A percentile compares a stretch with the other conserved stretches of the same genome.
Conservation (phyloP, 2,888 invertebrate species). For the Heliconius aoede region DNA sequence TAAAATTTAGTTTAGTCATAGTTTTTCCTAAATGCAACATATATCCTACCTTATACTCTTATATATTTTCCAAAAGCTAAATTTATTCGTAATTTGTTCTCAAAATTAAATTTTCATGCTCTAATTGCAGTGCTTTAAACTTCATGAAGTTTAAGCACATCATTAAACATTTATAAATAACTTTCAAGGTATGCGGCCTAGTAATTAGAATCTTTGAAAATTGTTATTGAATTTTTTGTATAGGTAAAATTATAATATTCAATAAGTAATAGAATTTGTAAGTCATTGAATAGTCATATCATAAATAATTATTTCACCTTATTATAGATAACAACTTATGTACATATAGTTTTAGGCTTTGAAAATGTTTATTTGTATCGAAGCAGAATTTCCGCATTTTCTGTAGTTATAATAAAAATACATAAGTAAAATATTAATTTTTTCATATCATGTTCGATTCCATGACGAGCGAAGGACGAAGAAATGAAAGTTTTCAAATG, state of each 20-base stretch:
- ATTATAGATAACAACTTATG: neutral
- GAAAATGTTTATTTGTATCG: no score
- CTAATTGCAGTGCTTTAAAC: constrained; percentile 25
- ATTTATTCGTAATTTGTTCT: constrained; percentile 6
- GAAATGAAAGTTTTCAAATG: no score
- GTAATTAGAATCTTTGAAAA: constrained; percentile 12
- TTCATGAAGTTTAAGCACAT: constrained; percentile 23
- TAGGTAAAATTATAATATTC: neutral
- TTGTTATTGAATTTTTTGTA: neutral
- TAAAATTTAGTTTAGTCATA: no score
- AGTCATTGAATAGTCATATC: no score
- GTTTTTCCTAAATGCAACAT: neutral
- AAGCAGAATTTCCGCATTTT: no score
- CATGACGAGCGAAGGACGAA: no score
- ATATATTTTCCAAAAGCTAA: neutral
- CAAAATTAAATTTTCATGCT: constrained; percentile 25
- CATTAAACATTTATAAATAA: constrained; percentile 28
- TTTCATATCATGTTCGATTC: no score
- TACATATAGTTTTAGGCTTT: neutral
- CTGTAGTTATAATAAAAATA: no score
- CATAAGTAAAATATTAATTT: no score
- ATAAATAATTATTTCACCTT: neutral
- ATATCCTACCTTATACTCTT: neutral
- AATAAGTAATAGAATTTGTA: neutral
- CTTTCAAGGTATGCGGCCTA: constrained; percentile 10